These are phyloP conservation scores for Trematomus loennbergii DNA, from an alignment of 2,113 vertebrate genomes.

Conservation along the genomic window DNA sequence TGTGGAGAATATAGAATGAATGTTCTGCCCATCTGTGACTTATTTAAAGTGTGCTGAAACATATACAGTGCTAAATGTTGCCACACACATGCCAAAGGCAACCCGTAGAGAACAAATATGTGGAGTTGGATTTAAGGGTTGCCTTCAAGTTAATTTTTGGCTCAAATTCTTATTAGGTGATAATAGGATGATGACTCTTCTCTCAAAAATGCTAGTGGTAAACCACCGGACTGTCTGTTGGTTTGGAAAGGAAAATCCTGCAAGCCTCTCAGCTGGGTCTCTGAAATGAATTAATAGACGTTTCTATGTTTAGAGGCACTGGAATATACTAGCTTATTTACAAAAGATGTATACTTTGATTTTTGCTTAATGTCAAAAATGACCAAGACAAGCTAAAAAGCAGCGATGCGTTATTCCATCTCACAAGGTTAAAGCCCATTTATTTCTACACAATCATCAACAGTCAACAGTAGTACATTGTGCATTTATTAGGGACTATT, in stretches of 20 bases:
- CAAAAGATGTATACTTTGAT: background rate
- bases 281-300: constrained; percentile 15
- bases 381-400: background rate
- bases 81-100: constrained; percentile 65
- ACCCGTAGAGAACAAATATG: constrained; percentile 55
- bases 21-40: constrained; percentile 82
- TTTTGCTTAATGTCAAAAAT: background rate
- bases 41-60: constrained; percentile 81
- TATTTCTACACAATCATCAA: background rate
- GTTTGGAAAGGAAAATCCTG: constrained; percentile 57
- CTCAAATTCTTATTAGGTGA: constrained; percentile 83
- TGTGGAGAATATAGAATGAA: constrained; percentile 78
- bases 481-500: constrained; percentile 19
- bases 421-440: background rate
- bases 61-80: constrained; percentile 67
- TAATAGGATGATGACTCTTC: constrained; percentile 80
- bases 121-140: constrained; percentile 60
- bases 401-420: background rate
- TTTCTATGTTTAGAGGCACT: constrained; percentile 16
- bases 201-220: constrained; percentile 74
- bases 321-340: background rate
- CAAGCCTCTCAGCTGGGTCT: constrained; percentile 26
- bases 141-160: constrained; percentile 76
- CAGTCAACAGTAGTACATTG: constrained; percentile 1
- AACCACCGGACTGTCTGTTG: constrained; percentile 69